phyloP scores from a whole-genome alignment of 2,797 vertebrate genomes.

The Pseudochirops corinnae region DNA sequence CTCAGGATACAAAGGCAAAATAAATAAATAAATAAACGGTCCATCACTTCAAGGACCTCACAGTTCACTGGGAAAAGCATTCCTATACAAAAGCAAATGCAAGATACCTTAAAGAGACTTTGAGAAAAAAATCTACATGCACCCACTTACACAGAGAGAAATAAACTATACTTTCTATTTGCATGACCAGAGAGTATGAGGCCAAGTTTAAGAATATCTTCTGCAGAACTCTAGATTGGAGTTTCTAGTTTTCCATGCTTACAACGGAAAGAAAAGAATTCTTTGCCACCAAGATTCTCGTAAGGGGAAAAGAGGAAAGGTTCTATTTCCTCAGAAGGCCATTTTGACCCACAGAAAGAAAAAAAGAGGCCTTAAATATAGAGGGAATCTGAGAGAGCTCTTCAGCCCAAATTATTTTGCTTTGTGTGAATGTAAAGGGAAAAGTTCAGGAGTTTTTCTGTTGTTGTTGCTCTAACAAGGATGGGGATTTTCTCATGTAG shows the following conservation, averaged over 20 bases:
- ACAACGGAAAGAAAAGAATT: neutral
- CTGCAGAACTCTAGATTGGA: neutral
- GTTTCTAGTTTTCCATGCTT: slow-evolving; percentile 11
- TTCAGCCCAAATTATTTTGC: slow-evolving; percentile 54
- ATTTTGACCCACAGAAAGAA: slow-evolving; percentile 29
- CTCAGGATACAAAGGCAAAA: neutral
- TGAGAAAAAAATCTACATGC: neutral
- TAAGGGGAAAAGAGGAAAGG: neutral
- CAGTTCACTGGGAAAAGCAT: neutral
- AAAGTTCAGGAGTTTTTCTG: slow-evolving; percentile 45
- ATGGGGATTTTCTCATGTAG: slow-evolving; percentile 56
- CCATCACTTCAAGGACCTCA: neutral
- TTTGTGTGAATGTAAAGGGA: slow-evolving; percentile 29
- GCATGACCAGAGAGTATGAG: neutral
- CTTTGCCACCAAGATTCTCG: slow-evolving; percentile 27
- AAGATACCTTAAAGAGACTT: neutral
- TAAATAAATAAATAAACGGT: neutral
- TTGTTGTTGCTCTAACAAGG: slow-evolving; percentile 46
- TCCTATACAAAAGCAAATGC: neutral
- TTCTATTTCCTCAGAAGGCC: slow-evolving; percentile 41
- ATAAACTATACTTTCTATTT: neutral
- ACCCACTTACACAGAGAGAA: neutral
- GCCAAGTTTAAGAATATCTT: neutral
- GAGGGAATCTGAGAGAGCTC: slow-evolving; percentile 25
- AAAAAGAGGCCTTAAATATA: slow-evolving; percentile 22